Evolutionary conservation across 2,888 invertebrate species (phyloP).

Genomic region (Rhagophthalmus giganteus): DNA sequence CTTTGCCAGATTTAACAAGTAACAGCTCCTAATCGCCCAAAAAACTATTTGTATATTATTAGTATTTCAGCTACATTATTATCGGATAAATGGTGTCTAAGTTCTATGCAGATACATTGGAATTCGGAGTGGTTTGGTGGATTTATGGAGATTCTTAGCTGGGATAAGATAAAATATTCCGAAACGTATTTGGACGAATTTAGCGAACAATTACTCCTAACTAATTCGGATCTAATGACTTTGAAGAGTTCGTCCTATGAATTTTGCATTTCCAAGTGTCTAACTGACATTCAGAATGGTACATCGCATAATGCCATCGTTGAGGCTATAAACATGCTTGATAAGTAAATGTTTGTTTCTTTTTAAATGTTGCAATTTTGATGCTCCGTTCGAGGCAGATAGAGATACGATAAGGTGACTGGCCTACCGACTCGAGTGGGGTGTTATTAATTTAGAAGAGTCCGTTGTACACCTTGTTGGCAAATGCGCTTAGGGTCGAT

Average conservation of each 20-base stretch:
- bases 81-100: conserved; percentile 49
- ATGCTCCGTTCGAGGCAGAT: neutral
- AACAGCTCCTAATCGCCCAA: too few species aligned
- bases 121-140: conserved; percentile 53
- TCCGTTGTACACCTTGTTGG: too few species aligned
- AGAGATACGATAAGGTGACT: too few species aligned
- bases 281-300: conserved; percentile 66
- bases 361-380: neutral
- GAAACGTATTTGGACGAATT: conserved; percentile 40
- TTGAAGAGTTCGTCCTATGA: conserved; percentile 60
- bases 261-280: conserved; percentile 58
- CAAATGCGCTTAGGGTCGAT: too few species aligned
- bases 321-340: conserved; percentile 58
- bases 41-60: too few species aligned
- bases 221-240: conserved; percentile 55
- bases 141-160: conserved; percentile 46
- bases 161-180: conserved; percentile 40
- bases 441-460: too few species aligned
- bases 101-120: conserved; percentile 55
- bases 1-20: conserved; percentile 45
- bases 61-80: conserved; percentile 43
- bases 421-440: too few species aligned
- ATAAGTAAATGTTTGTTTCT: conserved; percentile 8
- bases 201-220: conserved; percentile 45
- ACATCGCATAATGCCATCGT: conserved; percentile 63